A percentile compares a stretch with the other conserved stretches of the same genome.
These are phyloP conservation scores for Ascaphus truei DNA, from an alignment of 2,113 vertebrate genomes.

Conservation along the genomic window DNA sequence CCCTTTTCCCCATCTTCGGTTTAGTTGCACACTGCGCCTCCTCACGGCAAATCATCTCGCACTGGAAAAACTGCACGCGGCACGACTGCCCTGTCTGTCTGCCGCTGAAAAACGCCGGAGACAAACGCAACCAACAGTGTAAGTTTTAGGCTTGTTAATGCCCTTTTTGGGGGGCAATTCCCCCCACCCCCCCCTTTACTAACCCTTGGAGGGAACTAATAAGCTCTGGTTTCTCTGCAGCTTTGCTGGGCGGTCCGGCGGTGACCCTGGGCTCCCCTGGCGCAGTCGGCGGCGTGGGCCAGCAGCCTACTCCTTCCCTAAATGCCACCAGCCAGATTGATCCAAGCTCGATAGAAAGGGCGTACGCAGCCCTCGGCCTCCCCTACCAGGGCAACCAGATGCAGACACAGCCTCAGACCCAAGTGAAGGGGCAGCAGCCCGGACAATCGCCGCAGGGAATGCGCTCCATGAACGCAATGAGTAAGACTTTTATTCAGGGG, in stretches of 20 bases:
- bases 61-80: slow-evolving; percentile 98
- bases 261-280: slow-evolving; percentile 79
- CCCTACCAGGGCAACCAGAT: slow-evolving; percentile 94
- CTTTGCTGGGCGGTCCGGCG: slow-evolving; percentile 78
- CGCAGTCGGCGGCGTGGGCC: slow-evolving; percentile 59
- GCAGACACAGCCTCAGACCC: slow-evolving; percentile 75
- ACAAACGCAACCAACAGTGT: slow-evolving; percentile 97
- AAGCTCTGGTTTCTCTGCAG: slow-evolving; percentile 48
- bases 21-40: slow-evolving; percentile 96
- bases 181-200: no score
- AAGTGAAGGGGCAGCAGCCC: slow-evolving; percentile 67
- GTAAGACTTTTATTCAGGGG: no score
- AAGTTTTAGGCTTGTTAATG: no score
- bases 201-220: background rate
- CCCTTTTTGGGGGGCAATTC: no score
- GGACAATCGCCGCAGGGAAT: slow-evolving; percentile 76
- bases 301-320: slow-evolving; percentile 75
- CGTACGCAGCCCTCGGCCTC: slow-evolving; percentile 92
- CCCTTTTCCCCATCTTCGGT: slow-evolving; percentile 23
- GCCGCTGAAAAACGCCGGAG: slow-evolving; percentile 94
- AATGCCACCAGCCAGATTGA: slow-evolving; percentile 93
- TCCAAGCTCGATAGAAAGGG: slow-evolving; percentile 94
- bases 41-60: slow-evolving; percentile 98
- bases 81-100: slow-evolving; percentile 97
- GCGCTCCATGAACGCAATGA: slow-evolving; percentile 77